These are phyloP conservation scores for Astreopora myriophthalma DNA, from an alignment of 64 coral and sea anemone species.

Conservation along the genomic window DNA sequence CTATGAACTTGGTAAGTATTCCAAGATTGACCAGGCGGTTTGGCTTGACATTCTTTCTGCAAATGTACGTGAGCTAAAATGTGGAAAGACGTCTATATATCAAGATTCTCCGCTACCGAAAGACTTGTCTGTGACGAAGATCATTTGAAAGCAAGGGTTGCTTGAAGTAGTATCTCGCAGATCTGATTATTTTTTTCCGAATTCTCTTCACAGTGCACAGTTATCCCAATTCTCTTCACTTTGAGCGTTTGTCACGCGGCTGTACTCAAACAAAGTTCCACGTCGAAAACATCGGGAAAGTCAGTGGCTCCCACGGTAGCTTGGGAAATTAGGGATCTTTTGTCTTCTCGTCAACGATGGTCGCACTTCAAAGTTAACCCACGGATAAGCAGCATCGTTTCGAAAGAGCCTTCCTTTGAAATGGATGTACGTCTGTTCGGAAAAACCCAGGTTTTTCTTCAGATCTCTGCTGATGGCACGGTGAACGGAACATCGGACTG, in stretches of 20 bases:
- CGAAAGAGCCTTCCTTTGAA: background rate
- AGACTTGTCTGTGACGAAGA: background rate
- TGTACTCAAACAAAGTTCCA: background rate
- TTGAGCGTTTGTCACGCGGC: conserved; percentile 11
- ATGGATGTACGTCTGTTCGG: conserved; percentile 10
- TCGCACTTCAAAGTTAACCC: background rate
- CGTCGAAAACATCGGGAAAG: background rate
- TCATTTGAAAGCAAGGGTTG: background rate
- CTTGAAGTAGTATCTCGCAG: no score
- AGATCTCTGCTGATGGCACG: conserved; percentile 15
- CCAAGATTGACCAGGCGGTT: background rate
- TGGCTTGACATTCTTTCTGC: background rate
- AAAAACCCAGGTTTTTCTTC: conserved; percentile 24
- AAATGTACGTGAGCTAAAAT: no score
- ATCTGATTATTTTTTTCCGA: background rate
- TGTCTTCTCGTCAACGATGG: background rate
- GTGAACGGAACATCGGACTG: conserved; percentile 13
- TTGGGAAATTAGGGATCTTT: background rate
- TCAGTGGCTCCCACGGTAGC: background rate
- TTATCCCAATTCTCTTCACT: background rate
- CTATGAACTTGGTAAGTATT: background rate
- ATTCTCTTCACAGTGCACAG: background rate
- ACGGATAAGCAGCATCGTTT: background rate
- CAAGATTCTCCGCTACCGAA: no score
- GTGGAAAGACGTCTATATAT: no score